phyloP scores from a whole-genome alignment of 2,888 invertebrate genomes.

The Furcula furcula region DNA sequence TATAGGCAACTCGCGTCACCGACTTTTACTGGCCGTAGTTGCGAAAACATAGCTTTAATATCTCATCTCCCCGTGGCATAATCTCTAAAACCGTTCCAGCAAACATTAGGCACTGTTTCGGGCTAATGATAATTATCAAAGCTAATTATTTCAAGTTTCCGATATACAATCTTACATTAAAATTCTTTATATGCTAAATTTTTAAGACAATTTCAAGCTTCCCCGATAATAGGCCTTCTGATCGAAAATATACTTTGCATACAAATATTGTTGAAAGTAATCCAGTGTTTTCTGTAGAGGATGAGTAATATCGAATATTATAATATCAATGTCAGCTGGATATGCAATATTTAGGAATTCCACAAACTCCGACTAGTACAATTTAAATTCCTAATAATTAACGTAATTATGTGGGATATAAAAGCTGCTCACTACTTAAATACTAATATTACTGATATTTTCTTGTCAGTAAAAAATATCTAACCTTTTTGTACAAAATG shows the following conservation, averaged over 20 bases:
- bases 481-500: constrained; percentile 72
- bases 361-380: constrained; percentile 65
- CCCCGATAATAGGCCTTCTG: constrained; percentile 39
- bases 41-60: constrained; percentile 11
- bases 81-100: constrained; percentile 59
- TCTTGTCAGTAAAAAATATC: constrained; percentile 67
- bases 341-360: constrained; percentile 51
- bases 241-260: constrained; percentile 16
- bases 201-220: constrained; percentile 40
- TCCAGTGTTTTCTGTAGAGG: constrained; percentile 42
- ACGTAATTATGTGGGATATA: constrained; percentile 64
- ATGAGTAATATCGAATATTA: constrained; percentile 37
- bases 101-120: constrained; percentile 73
- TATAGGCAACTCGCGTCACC: constrained; percentile 10
- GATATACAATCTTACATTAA: constrained; percentile 60
- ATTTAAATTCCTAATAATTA: constrained; percentile 46
- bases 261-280: constrained; percentile 14
- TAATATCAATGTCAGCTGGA: constrained; percentile 57
- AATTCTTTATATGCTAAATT: constrained; percentile 37
- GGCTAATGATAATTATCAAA: constrained; percentile 67
- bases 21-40: constrained; percentile 31
- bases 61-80: constrained; percentile 42
- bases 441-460: constrained; percentile 39
- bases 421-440: constrained; percentile 56
- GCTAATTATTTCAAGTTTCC: constrained; percentile 58